Percentiles rank a stretch among this genome's conserved stretches.
phyloP scores from a whole-genome alignment of 1,140 invertebrate genomes.

The Leptoteleia sp. region DNA sequence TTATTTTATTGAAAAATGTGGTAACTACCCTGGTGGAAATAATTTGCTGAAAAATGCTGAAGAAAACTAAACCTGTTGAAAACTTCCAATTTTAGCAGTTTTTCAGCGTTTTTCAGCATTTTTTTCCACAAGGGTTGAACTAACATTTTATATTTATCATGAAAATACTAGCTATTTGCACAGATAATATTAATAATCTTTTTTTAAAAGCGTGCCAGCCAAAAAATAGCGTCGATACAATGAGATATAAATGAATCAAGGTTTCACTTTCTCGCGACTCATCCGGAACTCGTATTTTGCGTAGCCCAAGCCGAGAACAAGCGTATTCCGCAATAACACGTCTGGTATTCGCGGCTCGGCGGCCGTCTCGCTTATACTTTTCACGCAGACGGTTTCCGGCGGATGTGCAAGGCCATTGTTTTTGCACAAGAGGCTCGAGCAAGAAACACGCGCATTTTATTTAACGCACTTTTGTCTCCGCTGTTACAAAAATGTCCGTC shows the following conservation, averaged over 20 bases:
- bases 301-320: conserved; percentile 15
- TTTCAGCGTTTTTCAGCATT: too few species aligned
- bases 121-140: too few species aligned
- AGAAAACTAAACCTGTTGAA: too few species aligned
- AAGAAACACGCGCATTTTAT: conserved; percentile 29
- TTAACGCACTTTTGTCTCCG: conserved; percentile 43
- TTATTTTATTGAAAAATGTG: too few species aligned
- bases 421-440: conserved; percentile 31
- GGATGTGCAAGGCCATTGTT: conserved; percentile 68
- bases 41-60: too few species aligned
- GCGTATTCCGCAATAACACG: conserved; percentile 55
- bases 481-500: too few species aligned
- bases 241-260: conserved; percentile 1
- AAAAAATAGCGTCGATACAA: not conserved
- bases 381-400: conserved; percentile 62
- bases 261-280: conserved; percentile 61
- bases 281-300: conserved; percentile 55
- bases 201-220: too few species aligned
- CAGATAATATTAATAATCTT: too few species aligned
- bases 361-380: conserved; percentile 40
- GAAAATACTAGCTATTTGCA: too few species aligned
- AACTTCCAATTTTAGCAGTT: too few species aligned
- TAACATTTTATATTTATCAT: too few species aligned
- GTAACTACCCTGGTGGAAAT: too few species aligned
- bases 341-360: conserved; percentile 58